Evolutionary conservation across 2,888 invertebrate genomes (phyloP).

Genomic region (Ophion obscuratus): DNA sequence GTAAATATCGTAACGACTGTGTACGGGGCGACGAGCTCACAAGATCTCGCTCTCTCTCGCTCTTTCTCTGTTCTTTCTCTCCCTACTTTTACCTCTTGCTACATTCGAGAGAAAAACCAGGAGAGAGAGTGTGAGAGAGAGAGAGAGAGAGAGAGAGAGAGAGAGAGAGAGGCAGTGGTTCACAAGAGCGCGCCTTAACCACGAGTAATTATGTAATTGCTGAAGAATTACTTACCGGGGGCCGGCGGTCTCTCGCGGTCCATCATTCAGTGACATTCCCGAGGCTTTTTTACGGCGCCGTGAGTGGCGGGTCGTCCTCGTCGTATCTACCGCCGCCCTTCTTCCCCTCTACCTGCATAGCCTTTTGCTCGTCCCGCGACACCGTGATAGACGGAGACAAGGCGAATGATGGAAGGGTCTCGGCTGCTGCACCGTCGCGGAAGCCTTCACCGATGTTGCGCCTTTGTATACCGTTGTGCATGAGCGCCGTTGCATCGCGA

Average conservation of each 20-base stretch:
- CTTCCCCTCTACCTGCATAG: slow-evolving; percentile 19
- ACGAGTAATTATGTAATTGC: slow-evolving; percentile 84
- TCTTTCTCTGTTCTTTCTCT: slow-evolving; percentile 28
- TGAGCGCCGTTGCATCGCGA: not conserved
- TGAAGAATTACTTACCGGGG: slow-evolving; percentile 82
- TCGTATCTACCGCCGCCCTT: slow-evolving; percentile 19
- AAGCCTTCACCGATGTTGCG: slow-evolving; percentile 23
- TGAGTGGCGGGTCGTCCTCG: slow-evolving; percentile 79
- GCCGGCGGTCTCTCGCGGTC: slow-evolving; percentile 75
- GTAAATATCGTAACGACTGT: slow-evolving; percentile 84
- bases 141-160: slow-evolving; percentile 1
- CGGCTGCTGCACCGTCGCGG: slow-evolving; percentile 10
- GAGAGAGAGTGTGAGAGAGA: not conserved
- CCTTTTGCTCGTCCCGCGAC: slow-evolving; percentile 3
- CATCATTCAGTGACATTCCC: slow-evolving; percentile 84
- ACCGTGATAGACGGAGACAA: slow-evolving; percentile 5
- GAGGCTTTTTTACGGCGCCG: slow-evolving; percentile 80
- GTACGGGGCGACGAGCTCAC: slow-evolving; percentile 65
- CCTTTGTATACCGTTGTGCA: not conserved
- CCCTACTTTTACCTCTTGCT: slow-evolving; percentile 27
- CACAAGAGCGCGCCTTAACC: slow-evolving; percentile 74
- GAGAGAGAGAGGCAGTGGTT: slow-evolving; percentile 55
- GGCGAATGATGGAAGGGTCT: slow-evolving; percentile 13
- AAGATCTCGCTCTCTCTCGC: slow-evolving; percentile 18
- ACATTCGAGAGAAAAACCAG: not conserved